Evolutionary conservation across 2,888 invertebrate species (phyloP), one percentile per base, ranked within the genome.

Genomic region (Thumatha senex): DNA sequence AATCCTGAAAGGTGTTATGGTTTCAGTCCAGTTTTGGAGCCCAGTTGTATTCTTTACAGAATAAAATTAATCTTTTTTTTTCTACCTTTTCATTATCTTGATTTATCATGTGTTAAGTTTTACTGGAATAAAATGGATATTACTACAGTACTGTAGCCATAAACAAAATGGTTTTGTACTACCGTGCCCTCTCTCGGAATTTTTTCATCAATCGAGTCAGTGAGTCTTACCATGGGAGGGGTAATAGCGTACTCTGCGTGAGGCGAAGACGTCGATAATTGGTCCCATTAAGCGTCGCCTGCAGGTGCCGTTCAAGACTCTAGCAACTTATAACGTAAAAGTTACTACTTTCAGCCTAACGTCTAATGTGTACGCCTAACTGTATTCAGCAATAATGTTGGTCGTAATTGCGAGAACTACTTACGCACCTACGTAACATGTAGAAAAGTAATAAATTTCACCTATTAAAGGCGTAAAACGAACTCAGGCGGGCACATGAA

Each of bases 261-360:
- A 68, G 76, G 75, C 76, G 69, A 76, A 76, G 71, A 77, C 76
- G 72, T 73, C 82, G 80, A 84, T 89, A 89, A 89, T 88, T 87
- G 84, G 76, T 61, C 73, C 85, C 82, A 88, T 88, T 87, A 88
- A 77, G 63, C 72, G 76, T 64, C 74, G 74, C 72, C 76, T 79
- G 77, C 84, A 86, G 82, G 84, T 83, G 80, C 78, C 76, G 67
- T 48, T 14, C 45, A 47, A 54, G 50, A 58, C 66, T 80, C 78
- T 78, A 76, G 76, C 72, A 73, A 68, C 67, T 62, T 65, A 60
- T 59, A 60, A 49, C 44, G 45, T 60, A 59, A 58, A 59, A 31
- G 8, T 31, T 31, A 31, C 8, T 31, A 31, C 11, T 11, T n/a
- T n/a, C n/a, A n/a, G 9, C 8, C 2, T 31, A 2, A 5, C 2